A percentile compares a stretch with the other conserved stretches of the same genome.
phyloP scores from a whole-genome alignment of 2,113 vertebrate genomes.

The Hypomesus transpacificus region DNA sequence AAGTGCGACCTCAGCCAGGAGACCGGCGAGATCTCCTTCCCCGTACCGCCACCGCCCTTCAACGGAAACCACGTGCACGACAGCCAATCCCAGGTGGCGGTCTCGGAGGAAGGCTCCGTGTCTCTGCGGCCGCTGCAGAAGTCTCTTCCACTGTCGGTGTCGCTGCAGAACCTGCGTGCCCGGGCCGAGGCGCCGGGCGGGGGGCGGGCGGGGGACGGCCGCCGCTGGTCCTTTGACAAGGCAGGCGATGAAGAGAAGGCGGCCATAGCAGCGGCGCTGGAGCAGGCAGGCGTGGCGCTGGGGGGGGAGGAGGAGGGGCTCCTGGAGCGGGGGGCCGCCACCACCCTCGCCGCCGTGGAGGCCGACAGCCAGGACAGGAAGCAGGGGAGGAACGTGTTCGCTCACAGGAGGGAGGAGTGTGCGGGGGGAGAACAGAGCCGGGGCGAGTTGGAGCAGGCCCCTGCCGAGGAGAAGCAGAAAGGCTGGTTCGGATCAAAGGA shows the following conservation, averaged over 20 bases:
- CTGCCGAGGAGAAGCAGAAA: slow-evolving; percentile 73
- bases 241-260: slow-evolving; percentile 74
- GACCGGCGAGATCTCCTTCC: slow-evolving; percentile 66
- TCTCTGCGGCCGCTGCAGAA: slow-evolving; percentile 59
- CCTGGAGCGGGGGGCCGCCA: slow-evolving; percentile 48
- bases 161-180: slow-evolving; percentile 69
- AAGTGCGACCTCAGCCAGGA: slow-evolving; percentile 81
- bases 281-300: slow-evolving; percentile 59
- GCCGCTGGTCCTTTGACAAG: slow-evolving; percentile 73
- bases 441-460: slow-evolving; percentile 54
- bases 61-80: slow-evolving; percentile 86
- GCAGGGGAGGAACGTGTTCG: slow-evolving; percentile 75
- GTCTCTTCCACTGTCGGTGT: slow-evolving; percentile 64
- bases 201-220: slow-evolving; percentile 51
- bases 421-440: slow-evolving; percentile 55
- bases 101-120: slow-evolving; percentile 42
- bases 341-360: background rate
- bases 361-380: slow-evolving; percentile 66
- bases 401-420: slow-evolving; percentile 61
- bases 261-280: slow-evolving; percentile 73
- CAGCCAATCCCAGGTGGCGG: slow-evolving; percentile 52
- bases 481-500: slow-evolving; percentile 88
- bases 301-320: slow-evolving; percentile 28
- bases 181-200: slow-evolving; percentile 36
- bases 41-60: slow-evolving; percentile 71